phyloP scores from a whole-genome alignment of 2,888 invertebrate genomes.

The Alviniconcha strummeri region DNA sequence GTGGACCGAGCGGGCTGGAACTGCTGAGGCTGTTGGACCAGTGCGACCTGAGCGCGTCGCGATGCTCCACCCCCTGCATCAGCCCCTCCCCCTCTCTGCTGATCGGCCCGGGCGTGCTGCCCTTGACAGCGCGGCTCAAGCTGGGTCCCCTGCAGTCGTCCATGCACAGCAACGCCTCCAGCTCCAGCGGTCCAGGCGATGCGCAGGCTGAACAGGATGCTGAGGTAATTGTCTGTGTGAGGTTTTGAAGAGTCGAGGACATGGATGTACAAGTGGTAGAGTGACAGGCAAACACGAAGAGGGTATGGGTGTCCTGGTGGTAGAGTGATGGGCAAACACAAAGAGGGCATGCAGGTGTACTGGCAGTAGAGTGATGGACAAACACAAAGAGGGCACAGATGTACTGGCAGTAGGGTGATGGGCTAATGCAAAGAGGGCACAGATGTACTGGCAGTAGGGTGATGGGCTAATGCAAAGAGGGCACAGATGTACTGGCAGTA shows the following conservation, averaged over 20 bases:
- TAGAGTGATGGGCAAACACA: too few species aligned
- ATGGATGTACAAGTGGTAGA: too few species aligned
- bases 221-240: background rate
- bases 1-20: constrained; percentile 95
- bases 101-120: constrained; percentile 33
- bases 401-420: too few species aligned
- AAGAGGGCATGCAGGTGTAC: too few species aligned
- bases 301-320: background rate
- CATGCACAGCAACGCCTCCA: constrained; percentile 9
- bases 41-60: constrained; percentile 91
- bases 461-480: too few species aligned
- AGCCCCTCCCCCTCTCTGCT: constrained; percentile 40
- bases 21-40: constrained; percentile 92
- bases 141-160: constrained; percentile 25
- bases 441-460: too few species aligned
- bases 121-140: constrained; percentile 27
- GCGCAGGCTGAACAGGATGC: constrained; percentile 15
- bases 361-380: too few species aligned
- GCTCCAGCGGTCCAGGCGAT: background rate
- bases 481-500: too few species aligned
- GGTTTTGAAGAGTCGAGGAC: too few species aligned
- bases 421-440: too few species aligned
- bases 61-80: constrained; percentile 82
- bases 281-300: too few species aligned
- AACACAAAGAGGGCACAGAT: too few species aligned